A percentile compares a stretch with the other conserved stretches of the same genome.
These are phyloP conservation scores for Cydia pomonella DNA, from an alignment of 1,140 invertebrate species.

Conservation along the genomic window DNA sequence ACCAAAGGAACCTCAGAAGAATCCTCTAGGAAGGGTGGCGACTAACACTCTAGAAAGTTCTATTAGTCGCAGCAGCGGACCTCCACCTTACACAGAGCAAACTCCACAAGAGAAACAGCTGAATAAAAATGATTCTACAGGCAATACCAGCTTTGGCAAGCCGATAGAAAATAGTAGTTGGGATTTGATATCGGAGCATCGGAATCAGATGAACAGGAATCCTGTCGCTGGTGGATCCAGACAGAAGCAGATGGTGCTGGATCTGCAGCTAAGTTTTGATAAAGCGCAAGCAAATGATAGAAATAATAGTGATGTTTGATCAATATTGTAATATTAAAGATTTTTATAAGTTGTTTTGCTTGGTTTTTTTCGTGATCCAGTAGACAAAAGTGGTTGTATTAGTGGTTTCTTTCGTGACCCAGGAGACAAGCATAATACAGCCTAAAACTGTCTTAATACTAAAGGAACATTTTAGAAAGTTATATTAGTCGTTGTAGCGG, in stretches of 20 bases:
- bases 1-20: conserved; percentile 13
- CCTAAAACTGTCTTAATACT: not conserved
- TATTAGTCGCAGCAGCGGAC: conserved; percentile 61
- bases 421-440: too few relatives aligned
- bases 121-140: conserved; percentile 45
- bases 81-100: conserved; percentile 60
- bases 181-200: conserved; percentile 73
- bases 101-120: conserved; percentile 34
- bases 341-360: conserved; percentile 6
- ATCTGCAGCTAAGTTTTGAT: conserved; percentile 57
- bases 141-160: conserved; percentile 57
- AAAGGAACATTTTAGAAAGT: conserved; percentile 57
- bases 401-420: not conserved
- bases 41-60: conserved; percentile 70
- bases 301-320: conserved; percentile 57
- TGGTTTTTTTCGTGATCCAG: not conserved
- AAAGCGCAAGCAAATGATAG: conserved; percentile 37
- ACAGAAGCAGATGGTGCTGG: conserved; percentile 49
- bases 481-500: conserved; percentile 64
- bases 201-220: conserved; percentile 60
- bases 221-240: conserved; percentile 30
- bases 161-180: conserved; percentile 63
- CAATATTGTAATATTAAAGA: not conserved
- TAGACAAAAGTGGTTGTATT: not conserved
- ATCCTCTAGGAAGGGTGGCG: conserved; percentile 39